Evolutionary conservation across 2,797 vertebrate genomes (phyloP).

Genomic region (Threskiornis aethiopicus): DNA sequence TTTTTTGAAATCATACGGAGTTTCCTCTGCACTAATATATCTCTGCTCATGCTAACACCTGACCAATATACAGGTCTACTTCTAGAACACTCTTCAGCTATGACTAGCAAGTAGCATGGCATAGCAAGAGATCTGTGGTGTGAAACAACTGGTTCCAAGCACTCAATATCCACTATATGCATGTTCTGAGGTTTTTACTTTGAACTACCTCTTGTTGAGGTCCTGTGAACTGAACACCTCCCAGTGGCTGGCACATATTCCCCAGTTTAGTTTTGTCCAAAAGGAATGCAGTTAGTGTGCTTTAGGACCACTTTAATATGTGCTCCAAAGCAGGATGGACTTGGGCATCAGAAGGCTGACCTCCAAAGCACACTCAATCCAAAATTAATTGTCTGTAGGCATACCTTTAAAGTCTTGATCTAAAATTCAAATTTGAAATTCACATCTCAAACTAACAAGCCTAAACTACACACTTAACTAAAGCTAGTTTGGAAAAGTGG

Average conservation of each 20-base stretch:
- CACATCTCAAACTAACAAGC: background rate
- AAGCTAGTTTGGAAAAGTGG: background rate
- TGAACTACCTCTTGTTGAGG: background rate
- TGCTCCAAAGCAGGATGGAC: background rate
- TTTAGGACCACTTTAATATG: background rate
- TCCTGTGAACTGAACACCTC: background rate
- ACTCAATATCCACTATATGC: background rate
- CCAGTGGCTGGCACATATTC: background rate
- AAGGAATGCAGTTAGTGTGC: background rate
- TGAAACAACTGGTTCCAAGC: background rate
- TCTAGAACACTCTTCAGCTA: background rate
- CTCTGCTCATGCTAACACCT: background rate
- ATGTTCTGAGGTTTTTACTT: background rate
- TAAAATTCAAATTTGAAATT: background rate
- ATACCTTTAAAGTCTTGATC: background rate
- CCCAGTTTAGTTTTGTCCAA: background rate
- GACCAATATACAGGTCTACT: background rate
- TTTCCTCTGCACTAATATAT: background rate
- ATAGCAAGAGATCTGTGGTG: background rate
- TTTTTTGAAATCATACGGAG: background rate
- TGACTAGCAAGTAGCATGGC: background rate
- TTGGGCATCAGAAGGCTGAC: background rate
- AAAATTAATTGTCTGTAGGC: background rate
- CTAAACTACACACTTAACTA: background rate
- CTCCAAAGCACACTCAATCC: background rate